A percentile compares a stretch with the other conserved stretches of the same genome.
Conservation (phyloP, 1,140 invertebrate genomes). For the Eumaeus atala region DNA sequence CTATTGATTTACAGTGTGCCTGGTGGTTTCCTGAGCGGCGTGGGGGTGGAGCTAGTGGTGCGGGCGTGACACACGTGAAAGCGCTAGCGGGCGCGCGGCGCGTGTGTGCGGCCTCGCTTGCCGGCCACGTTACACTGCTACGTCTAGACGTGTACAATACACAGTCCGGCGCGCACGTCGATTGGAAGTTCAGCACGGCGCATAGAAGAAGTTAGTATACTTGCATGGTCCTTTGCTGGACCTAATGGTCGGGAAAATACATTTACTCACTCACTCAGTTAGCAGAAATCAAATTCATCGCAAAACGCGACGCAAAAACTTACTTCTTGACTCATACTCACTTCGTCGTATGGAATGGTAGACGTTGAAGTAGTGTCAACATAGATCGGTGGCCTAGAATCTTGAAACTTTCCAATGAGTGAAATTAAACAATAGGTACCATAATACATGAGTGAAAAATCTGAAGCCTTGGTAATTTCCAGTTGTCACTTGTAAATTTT, state of each 20-base stretch:
- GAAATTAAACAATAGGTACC: too few species aligned
- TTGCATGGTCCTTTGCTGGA: slow-evolving; percentile 21
- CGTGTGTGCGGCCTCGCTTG: slow-evolving; percentile 84
- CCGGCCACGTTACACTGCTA: slow-evolving; percentile 89
- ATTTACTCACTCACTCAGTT: background rate
- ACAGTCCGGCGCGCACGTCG: slow-evolving; percentile 78
- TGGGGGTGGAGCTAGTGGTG: slow-evolving; percentile 77
- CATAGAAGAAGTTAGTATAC: slow-evolving; percentile 75
- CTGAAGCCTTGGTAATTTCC: too few species aligned
- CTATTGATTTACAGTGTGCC: slow-evolving; percentile 82
- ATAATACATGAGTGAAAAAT: too few species aligned
- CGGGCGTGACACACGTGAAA: slow-evolving; percentile 84
- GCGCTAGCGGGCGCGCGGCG: slow-evolving; percentile 76
- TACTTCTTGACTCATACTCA: too few species aligned
- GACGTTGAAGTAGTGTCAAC: too few species aligned
- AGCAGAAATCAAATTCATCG: too few species aligned
- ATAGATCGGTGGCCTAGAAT: too few species aligned
- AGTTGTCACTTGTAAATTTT: too few species aligned
- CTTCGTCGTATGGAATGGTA: too few species aligned
- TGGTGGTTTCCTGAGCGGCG: slow-evolving; percentile 77
- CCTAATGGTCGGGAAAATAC: too few species aligned
- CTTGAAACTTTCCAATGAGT: too few species aligned
- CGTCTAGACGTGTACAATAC: slow-evolving; percentile 83
- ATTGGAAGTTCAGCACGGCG: slow-evolving; percentile 84
- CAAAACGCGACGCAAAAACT: too few species aligned